Base-by-base conservation (phyloP, 1,140 invertebrate genomes). In the Charaxes varanes region DNA sequence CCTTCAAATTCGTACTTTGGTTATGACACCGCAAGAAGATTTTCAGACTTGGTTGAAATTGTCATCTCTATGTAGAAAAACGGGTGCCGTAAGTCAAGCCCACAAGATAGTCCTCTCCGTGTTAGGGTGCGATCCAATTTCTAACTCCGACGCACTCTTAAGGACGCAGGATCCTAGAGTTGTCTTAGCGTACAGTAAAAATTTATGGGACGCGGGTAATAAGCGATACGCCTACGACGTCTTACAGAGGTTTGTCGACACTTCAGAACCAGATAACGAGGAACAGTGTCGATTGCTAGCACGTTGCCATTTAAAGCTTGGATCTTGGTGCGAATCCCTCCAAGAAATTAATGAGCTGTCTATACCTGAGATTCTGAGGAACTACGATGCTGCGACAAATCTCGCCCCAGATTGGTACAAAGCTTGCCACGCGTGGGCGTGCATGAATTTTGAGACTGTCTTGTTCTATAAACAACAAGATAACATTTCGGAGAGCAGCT, bases 31-130 rank as follows among this genome's bases (percentile, higher is more conserved):
- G 0, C 90, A 94, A 38, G 97, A 99, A 63, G 96, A 99, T 67
- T 94, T 97, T 78, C 92, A 94, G 58, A 96, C 97, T 0, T 99
- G 97, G 96, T 81, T 99, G 0, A 99, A 99, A 81, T 99, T 98
- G 83, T 95, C 97, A 0, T 95, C 95, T 22, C 84, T 99, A 0
- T 99, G 98, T 78, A 87, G 97, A n/a, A 98, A 97, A 79, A 95
- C 90, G 57, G 94, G 94, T 6, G 92, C 96, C 7, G 71, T 93
- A 41, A 90, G 90, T 58, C 81, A 97, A n/a, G 96, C 96, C 2
- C 92, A 97, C 53, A 97, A 97, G 78, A 97, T 95, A 1, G 83
- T 99, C 7, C 89, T 94, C 0, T 95, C 93, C 83, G 84, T 98
- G 6, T 69, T 98, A 28, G 95, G 94, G 4, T 87, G 82, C 1